Base-by-base conservation (phyloP, 1,140 invertebrate genomes). In the Brachionus asplanchnoidis region DNA sequence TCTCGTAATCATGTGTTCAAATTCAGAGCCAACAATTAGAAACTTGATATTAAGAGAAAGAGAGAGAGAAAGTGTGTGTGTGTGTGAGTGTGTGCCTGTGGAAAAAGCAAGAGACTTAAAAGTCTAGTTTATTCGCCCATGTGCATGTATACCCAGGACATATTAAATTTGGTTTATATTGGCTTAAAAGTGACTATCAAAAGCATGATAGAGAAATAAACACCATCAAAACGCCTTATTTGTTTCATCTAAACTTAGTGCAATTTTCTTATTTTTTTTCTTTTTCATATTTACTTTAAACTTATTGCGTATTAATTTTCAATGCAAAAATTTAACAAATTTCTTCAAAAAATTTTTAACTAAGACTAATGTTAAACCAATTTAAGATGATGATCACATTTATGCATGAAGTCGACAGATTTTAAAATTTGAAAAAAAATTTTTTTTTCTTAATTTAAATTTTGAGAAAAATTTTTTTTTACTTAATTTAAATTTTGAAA, bases 301-400 rank as follows among this genome's bases (percentile, higher is more conserved):
- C 23, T 68, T 68, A 68, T 68, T 68, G 65, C 65, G 65, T 68
- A 32, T 68, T 68, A 68, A 32, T 32, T 68, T 68, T 68, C 32
- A n/a, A 17, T 23, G 17, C 28, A 68, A 40, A 68, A 68, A n/a
- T 14, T 68, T 2, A 68, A 36, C 1, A 32, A 68, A n/a, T 11
- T 68, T 68, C 36, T 36, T 12, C 3, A 32, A 68, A 68, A 68
- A 36, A 14, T 68, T 32, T 32, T 0, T 3, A 32, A 32, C 3
- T 28, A 28, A 32, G 17, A 56, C 17, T 56, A 20, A 56, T 20
- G 17, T 20, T 20, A 56, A 20, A 56, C 17, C 53, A n/a, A 3
- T 56, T 56, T 20, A 20, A 20, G 17, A 23, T 56, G 17, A 23
- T 56, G n/a, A 23, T 56, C 53, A 3, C 53, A 23, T 56, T 56